Evolutionary conservation across 2,797 vertebrate genomes (phyloP).

Genomic region (Stomatorhinus walkeri): DNA sequence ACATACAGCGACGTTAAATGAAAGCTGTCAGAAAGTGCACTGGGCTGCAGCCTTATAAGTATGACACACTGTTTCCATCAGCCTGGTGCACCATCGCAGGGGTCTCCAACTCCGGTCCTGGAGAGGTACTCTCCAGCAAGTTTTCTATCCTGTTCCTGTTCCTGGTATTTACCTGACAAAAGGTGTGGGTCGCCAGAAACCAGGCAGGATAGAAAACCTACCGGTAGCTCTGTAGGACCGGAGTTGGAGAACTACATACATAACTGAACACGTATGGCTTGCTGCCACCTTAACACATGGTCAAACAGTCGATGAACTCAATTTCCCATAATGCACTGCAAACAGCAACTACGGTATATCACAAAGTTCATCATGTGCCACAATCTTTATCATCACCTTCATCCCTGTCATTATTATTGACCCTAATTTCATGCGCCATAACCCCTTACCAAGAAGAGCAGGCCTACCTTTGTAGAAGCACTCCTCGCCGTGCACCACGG

Average conservation of each 20-base stretch:
- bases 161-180: not conserved
- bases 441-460: not conserved
- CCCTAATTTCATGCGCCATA: not conserved
- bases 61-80: not conserved
- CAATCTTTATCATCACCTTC: not conserved
- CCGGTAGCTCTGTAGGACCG: not conserved
- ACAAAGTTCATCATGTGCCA: not conserved
- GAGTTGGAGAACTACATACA: not conserved
- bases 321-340: not conserved
- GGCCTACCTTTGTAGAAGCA: conserved; percentile 94
- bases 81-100: not conserved
- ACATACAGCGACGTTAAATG: not conserved
- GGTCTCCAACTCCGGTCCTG: not conserved
- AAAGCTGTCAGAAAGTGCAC: not conserved
- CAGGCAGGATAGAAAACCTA: not conserved
- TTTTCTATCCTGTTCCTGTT: not conserved
- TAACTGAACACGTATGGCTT: not conserved
- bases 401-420: not conserved
- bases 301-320: not conserved
- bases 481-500: conserved; percentile 88
- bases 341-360: not conserved
- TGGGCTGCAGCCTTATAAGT: not conserved
- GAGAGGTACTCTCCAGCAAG: not conserved
- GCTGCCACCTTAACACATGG: not conserved
- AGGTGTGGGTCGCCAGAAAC: not conserved